Evolutionary conservation across 1,140 invertebrate genomes (phyloP).

Genomic region (Rhizoglyphus robini): DNA sequence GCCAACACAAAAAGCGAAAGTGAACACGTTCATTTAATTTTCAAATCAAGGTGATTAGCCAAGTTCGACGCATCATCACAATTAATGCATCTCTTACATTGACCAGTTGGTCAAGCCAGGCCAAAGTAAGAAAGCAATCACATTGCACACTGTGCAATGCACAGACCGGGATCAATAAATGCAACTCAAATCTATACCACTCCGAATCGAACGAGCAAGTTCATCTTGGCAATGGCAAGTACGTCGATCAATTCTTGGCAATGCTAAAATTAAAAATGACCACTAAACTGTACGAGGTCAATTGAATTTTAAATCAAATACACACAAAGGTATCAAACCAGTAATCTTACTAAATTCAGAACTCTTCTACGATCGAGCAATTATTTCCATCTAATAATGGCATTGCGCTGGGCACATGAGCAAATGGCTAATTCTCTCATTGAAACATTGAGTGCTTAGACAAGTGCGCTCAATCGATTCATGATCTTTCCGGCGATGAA

Average conservation of each 20-base stretch:
- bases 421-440: too few species aligned
- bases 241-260: background rate
- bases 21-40: background rate
- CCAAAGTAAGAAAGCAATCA: background rate
- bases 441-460: too few species aligned
- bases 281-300: background rate
- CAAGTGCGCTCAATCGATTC: background rate
- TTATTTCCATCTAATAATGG: background rate
- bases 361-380: background rate
- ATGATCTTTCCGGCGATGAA: background rate
- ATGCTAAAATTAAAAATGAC: background rate
- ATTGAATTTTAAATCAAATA: constrained; percentile 4
- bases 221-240: too few species aligned
- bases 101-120: too few species aligned
- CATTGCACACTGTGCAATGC: too few species aligned
- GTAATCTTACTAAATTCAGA: background rate
- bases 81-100: too few species aligned
- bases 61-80: background rate
- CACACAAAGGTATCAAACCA: background rate
- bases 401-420: background rate
- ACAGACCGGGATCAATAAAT: background rate
- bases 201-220: background rate
- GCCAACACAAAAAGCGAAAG: too few species aligned
- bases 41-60: constrained; percentile 4
- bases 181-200: background rate